A percentile compares a stretch with the other conserved stretches of the same genome.
These are phyloP conservation scores for Spondyliosoma cantharus DNA, from an alignment of 2,797 vertebrate species.

Conservation along the genomic window DNA sequence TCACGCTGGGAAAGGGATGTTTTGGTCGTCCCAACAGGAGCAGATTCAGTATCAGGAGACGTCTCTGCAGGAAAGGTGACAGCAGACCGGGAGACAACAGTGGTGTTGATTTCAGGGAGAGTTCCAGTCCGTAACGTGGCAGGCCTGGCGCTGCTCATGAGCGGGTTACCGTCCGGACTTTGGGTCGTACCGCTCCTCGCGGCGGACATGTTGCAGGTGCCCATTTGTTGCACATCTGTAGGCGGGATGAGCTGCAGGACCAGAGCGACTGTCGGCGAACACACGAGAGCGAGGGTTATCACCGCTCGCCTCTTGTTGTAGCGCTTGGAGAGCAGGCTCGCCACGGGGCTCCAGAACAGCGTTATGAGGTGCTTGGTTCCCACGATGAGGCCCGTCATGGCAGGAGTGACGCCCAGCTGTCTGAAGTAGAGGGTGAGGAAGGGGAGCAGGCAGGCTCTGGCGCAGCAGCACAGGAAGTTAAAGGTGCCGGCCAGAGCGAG, in stretches of 20 bases:
- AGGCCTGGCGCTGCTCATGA: neutral
- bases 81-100: neutral
- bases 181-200: neutral
- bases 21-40: neutral
- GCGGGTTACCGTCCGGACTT: neutral
- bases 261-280: constrained; percentile 81
- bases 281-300: constrained; percentile 80
- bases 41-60: neutral
- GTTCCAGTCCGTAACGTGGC: neutral
- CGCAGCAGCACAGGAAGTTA: constrained; percentile 84
- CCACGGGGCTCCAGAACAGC: constrained; percentile 83
- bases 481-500: constrained; percentile 85
- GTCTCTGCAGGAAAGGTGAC: neutral
- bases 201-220: constrained; percentile 76
- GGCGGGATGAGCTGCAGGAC: constrained; percentile 84
- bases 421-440: constrained; percentile 91
- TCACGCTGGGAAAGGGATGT: neutral
- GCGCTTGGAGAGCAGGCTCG: constrained; percentile 81
- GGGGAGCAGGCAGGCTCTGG: constrained; percentile 85
- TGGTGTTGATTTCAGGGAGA: neutral
- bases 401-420: constrained; percentile 86
- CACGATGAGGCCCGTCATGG: constrained; percentile 87
- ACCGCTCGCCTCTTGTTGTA: constrained; percentile 83
- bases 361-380: constrained; percentile 83
- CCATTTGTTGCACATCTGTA: neutral